Conservation (phyloP, 2,797 vertebrate species). For the Eospalax fontanierii region DNA sequence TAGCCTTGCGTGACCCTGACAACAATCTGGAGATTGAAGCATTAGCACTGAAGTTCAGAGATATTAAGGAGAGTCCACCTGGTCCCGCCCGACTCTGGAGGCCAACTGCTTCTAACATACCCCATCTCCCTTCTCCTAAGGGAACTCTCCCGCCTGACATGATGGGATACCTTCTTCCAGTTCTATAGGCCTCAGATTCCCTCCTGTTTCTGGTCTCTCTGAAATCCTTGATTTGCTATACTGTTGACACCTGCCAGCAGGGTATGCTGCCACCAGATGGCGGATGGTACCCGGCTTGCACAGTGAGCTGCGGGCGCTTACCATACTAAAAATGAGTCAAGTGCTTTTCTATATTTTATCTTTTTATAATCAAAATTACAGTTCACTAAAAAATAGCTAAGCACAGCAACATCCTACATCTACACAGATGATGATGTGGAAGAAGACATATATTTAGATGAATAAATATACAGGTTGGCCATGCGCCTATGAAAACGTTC, state of each 20-base stretch:
- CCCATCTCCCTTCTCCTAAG: not conserved
- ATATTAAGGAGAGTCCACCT: not conserved
- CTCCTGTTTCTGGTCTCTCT: not conserved
- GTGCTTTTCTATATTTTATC: conserved; percentile 62
- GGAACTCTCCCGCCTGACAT: not conserved
- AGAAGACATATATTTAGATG: conserved; percentile 44
- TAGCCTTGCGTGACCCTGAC: conserved; percentile 68
- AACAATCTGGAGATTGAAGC: conserved; percentile 7
- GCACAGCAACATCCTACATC: conserved; percentile 12
- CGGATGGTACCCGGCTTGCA: not conserved
- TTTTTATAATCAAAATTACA: conserved; percentile 74
- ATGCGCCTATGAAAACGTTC: conserved; percentile 17
- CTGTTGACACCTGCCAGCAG: not conserved
- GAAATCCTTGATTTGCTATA: not conserved
- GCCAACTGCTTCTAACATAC: not conserved
- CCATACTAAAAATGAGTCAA: conserved; percentile 54
- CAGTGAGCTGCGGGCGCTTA: conserved; percentile 30
- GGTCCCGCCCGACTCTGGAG: not conserved
- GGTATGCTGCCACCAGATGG: conserved; percentile 73
- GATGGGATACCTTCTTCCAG: not conserved
- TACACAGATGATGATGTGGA: conserved; percentile 38
- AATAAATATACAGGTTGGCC: conserved; percentile 42
- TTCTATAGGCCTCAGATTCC: not conserved
- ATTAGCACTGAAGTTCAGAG: not conserved
- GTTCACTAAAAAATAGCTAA: conserved; percentile 56